A percentile compares a stretch with the other conserved stretches of the same genome.
Conservation (phyloP, 2,113 vertebrate genomes). For the Gavialis gangeticus region DNA sequence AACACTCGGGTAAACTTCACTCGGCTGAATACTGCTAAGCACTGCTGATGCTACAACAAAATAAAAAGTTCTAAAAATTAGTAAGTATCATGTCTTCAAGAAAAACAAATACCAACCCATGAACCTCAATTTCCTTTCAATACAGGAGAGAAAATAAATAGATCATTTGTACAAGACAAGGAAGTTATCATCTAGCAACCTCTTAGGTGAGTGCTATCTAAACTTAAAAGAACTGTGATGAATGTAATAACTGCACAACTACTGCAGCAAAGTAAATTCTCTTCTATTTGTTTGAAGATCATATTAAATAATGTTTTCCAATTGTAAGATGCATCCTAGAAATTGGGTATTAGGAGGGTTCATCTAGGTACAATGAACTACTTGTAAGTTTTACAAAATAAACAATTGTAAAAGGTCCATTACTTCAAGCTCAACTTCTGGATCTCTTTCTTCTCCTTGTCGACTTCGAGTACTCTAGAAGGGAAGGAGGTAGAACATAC, state of each 20-base stretch:
- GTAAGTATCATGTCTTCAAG: background rate
- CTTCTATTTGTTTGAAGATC: constrained; percentile 29
- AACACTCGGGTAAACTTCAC: constrained; percentile 93
- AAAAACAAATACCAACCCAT: background rate
- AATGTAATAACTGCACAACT: background rate
- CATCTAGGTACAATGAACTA: constrained; percentile 29
- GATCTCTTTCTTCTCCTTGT: constrained; percentile 97
- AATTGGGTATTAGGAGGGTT: constrained; percentile 32
- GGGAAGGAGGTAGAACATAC: constrained; percentile 32
- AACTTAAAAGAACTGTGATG: background rate
- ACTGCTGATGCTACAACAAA: constrained; percentile 90
- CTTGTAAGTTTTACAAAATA: constrained; percentile 42
- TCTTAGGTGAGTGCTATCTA: background rate
- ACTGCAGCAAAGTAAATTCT: background rate
- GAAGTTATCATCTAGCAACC: background rate
- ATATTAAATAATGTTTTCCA: constrained; percentile 49
- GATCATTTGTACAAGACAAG: background rate
- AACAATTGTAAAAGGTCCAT: constrained; percentile 45
- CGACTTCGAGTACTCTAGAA: constrained; percentile 95
- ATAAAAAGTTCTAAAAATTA: constrained; percentile 28
- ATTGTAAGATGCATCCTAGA: constrained; percentile 58
- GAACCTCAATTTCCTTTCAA: background rate
- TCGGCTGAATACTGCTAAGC: constrained; percentile 93
- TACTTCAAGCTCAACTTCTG: constrained; percentile 97
- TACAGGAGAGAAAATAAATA: background rate